Percentiles rank a stretch among this genome's conserved stretches.
phyloP scores from a whole-genome alignment of 2,113 vertebrate genomes.

The Scytalopus superciliaris region DNA sequence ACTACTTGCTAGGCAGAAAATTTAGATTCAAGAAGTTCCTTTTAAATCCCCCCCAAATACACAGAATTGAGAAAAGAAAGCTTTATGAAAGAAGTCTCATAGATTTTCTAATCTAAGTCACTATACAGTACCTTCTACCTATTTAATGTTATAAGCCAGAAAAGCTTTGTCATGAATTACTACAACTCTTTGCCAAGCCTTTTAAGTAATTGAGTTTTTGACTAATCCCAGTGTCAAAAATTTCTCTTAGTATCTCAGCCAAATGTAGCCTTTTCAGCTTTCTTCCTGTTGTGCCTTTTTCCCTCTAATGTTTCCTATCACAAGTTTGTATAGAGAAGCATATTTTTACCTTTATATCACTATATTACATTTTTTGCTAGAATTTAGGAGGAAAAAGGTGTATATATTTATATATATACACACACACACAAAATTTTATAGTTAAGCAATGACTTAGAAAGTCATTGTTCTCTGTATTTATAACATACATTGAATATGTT shows the following conservation, averaged over 20 bases:
- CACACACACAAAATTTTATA: background rate
- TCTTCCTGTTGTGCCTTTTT: background rate
- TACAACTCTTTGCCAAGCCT: background rate
- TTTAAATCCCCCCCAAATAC: background rate
- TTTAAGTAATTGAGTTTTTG: background rate
- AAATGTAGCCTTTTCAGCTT: background rate
- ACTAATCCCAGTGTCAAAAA: background rate
- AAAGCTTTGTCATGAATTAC: background rate
- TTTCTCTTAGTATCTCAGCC: background rate
- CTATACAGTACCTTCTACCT: background rate
- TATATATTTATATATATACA: background rate
- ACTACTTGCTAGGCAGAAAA: background rate
- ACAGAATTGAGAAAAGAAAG: background rate
- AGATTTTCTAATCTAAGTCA: background rate
- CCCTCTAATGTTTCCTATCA: background rate
- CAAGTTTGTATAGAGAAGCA: background rate
- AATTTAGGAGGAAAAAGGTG: background rate
- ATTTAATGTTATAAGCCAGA: background rate
- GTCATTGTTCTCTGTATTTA: background rate
- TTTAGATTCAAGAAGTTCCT: background rate
- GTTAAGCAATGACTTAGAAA: slow-evolving; percentile 10
- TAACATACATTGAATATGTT: slow-evolving; percentile 8
- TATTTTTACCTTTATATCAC: background rate
- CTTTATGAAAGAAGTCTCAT: background rate
- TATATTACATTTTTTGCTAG: background rate